These are phyloP conservation scores for Nephotettix cincticeps DNA, from an alignment of 1,140 invertebrate species.

Conservation along the genomic window DNA sequence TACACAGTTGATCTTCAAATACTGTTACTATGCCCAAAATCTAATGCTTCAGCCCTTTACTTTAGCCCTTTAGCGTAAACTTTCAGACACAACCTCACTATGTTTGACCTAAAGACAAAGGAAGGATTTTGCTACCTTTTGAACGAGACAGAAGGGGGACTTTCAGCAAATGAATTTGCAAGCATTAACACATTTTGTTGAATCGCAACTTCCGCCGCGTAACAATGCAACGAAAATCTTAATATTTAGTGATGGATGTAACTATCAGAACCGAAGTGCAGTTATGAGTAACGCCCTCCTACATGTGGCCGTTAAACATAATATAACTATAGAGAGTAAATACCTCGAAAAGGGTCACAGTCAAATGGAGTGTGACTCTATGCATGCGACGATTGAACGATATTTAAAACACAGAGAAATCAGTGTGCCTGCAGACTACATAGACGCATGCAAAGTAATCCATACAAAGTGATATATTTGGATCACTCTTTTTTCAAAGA, in stretches of 20 bases:
- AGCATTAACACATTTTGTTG: conserved; percentile 6
- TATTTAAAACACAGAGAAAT: conserved; percentile 19
- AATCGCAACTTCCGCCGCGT: not conserved
- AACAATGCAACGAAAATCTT: conserved; percentile 34
- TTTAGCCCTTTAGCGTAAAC: conserved; percentile 20
- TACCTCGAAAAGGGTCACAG: conserved; percentile 48
- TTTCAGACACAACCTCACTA: conserved; percentile 20
- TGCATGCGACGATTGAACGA: conserved; percentile 40
- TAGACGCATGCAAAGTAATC: not conserved
- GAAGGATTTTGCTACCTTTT: conserved; percentile 28
- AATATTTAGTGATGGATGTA: conserved; percentile 44
- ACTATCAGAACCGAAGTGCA: conserved; percentile 46
- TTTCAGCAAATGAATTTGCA: conserved; percentile 12
- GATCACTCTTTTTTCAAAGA: conserved; percentile 7
- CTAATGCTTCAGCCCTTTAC: not conserved
- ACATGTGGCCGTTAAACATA: conserved; percentile 36
- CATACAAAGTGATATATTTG: conserved; percentile 14
- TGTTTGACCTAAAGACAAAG: conserved; percentile 22
- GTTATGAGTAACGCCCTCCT: conserved; percentile 44
- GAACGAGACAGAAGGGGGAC: conserved; percentile 23
- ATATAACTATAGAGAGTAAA: conserved; percentile 46
- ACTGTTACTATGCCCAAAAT: conserved; percentile 1
- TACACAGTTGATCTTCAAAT: conserved; percentile 16
- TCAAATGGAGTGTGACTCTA: conserved; percentile 48
- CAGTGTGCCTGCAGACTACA: conserved; percentile 9